phyloP scores from a whole-genome alignment of 2,113 vertebrate species.

The Pachyramphus minor region DNA sequence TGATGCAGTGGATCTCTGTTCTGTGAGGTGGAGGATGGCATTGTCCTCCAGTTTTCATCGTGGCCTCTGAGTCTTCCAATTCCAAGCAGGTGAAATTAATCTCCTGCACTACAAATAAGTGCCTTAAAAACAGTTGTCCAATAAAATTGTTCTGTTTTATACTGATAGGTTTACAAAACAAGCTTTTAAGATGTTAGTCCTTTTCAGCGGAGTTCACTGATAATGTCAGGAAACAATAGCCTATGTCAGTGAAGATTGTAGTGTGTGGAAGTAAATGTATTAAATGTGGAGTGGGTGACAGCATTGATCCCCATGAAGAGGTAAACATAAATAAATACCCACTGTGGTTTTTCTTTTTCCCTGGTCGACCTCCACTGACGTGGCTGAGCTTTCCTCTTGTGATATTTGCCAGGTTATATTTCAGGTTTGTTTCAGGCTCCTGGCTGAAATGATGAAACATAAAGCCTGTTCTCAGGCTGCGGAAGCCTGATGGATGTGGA shows the following conservation, averaged over 20 bases:
- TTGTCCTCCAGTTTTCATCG: not conserved
- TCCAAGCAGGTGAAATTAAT: not conserved
- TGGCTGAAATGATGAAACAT: constrained; percentile 73
- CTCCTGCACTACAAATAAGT: not conserved
- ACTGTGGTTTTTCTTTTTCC: not conserved
- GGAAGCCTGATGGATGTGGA: constrained; percentile 69
- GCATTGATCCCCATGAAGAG: constrained; percentile 15
- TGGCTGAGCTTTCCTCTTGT: constrained; percentile 52
- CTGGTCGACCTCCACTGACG: constrained; percentile 52
- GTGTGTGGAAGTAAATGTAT: constrained; percentile 8
- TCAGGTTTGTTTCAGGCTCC: constrained; percentile 10
- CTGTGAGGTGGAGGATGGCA: not conserved
- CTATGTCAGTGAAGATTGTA: not conserved
- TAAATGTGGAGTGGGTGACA: not conserved
- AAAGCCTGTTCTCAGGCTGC: constrained; percentile 69
- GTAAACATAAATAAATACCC: constrained; percentile 59
- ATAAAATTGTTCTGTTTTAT: constrained; percentile 9
- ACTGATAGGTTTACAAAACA: not conserved
- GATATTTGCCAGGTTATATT: constrained; percentile 68
- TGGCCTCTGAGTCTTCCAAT: not conserved
- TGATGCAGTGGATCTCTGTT: not conserved
- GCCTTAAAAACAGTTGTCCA: not conserved
- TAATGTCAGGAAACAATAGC: constrained; percentile 3
- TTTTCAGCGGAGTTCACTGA: not conserved
- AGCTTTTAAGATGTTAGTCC: not conserved